Percentiles rank a stretch among this genome's conserved stretches.
Evolutionary conservation across 1,140 invertebrate species (phyloP).

Genomic region (Zaprionus inermis): DNA sequence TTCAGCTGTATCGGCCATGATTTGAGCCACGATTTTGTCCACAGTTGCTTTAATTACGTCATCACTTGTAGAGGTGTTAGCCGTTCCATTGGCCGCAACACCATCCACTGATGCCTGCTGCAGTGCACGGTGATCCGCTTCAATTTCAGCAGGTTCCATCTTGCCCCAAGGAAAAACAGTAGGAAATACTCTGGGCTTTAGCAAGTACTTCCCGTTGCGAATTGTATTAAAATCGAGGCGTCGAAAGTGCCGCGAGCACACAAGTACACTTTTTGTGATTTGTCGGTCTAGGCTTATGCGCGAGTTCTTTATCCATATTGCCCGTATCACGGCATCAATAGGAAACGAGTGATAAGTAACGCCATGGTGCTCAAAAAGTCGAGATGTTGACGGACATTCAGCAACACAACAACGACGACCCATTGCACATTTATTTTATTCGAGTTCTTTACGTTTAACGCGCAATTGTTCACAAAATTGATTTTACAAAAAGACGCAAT

Average conservation of each 20-base stretch:
- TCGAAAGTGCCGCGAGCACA: slow-evolving; percentile 88
- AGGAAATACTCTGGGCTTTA: slow-evolving; percentile 84
- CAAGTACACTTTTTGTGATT: slow-evolving; percentile 86
- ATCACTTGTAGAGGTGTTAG: slow-evolving; percentile 45
- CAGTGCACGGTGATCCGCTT: slow-evolving; percentile 69
- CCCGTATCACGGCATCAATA: slow-evolving; percentile 83
- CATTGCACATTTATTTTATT: slow-evolving; percentile 46
- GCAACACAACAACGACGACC: slow-evolving; percentile 81
- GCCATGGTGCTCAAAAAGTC: slow-evolving; percentile 84
- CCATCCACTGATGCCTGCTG: slow-evolving; percentile 58
- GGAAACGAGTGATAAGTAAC: slow-evolving; percentile 86
- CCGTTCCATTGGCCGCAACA: slow-evolving; percentile 14
- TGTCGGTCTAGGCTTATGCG: slow-evolving; percentile 85
- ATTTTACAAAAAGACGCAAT: slow-evolving; percentile 35
- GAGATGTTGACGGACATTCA: slow-evolving; percentile 81
- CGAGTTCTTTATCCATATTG: slow-evolving; percentile 85
- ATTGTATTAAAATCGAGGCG: slow-evolving; percentile 87
- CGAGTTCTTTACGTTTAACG: background rate
- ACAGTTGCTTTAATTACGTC: slow-evolving; percentile 74
- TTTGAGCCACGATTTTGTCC: slow-evolving; percentile 68
- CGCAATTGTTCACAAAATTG: background rate
- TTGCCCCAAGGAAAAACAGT: slow-evolving; percentile 84
- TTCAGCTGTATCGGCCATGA: slow-evolving; percentile 64
- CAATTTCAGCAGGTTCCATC: slow-evolving; percentile 65
- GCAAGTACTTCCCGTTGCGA: slow-evolving; percentile 86